Evolutionary conservation across 1,140 invertebrate genomes (phyloP).

Genomic region (Zaprionus tsacasi): DNA sequence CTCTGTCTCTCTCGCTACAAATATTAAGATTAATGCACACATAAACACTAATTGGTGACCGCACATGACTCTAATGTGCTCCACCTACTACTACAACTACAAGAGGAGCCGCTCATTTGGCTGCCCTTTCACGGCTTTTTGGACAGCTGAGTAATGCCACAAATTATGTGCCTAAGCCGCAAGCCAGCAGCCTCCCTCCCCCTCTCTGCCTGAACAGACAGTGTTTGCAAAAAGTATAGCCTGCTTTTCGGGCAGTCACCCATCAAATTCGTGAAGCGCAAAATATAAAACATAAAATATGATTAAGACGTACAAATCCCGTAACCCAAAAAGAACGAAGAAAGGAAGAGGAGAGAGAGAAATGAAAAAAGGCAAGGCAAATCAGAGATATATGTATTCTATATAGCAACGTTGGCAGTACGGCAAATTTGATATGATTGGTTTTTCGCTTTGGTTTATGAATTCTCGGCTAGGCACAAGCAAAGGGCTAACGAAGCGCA

Average conservation of each 20-base stretch:
- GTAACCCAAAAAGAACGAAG: conserved; percentile 23
- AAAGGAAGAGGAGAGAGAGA: conserved; percentile 1
- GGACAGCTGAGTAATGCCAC: conserved; percentile 59
- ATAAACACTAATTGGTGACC: conserved; percentile 52
- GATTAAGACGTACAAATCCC: conserved; percentile 71
- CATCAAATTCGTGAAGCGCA: conserved; percentile 72
- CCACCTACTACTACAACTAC: not conserved
- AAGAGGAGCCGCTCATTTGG: conserved; percentile 4
- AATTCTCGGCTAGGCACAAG: conserved; percentile 20
- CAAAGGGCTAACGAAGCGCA: conserved; percentile 62
- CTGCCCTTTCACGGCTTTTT: conserved; percentile 53
- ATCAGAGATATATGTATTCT: conserved; percentile 20
- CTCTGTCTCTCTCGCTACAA: not conserved
- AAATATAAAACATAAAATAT: conserved; percentile 78
- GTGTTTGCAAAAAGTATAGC: conserved; percentile 19
- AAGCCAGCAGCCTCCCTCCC: not conserved
- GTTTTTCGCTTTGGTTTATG: conserved; percentile 41
- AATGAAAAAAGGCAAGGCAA: conserved; percentile 22
- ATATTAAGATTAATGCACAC: conserved; percentile 29
- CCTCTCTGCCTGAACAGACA: conserved; percentile 16
- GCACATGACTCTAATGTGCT: conserved; percentile 22
- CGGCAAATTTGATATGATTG: conserved; percentile 48
- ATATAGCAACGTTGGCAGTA: conserved; percentile 36
- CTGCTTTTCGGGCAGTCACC: conserved; percentile 24
- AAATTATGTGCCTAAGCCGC: conserved; percentile 30